These are phyloP conservation scores for Coleophora flavipennella DNA, from an alignment of 2,888 invertebrate species.

Conservation along the genomic window DNA sequence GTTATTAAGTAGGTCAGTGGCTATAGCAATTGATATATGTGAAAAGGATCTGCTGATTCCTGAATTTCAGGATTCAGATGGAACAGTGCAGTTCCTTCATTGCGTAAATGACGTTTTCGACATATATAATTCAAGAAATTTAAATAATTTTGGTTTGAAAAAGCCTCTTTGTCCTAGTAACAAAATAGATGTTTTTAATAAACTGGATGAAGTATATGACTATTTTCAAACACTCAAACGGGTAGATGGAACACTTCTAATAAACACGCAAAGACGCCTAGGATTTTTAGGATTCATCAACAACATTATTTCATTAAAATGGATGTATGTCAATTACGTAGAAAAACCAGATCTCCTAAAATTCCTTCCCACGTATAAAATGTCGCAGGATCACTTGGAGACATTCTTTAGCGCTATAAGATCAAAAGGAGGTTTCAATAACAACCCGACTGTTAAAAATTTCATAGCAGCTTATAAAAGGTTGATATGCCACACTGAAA, in stretches of 20 bases:
- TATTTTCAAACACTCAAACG: not conserved
- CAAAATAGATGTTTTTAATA: not conserved
- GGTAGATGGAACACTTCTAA: not conserved
- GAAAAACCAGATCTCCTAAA: not conserved
- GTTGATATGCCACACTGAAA: not conserved
- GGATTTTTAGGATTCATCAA: too few species aligned
- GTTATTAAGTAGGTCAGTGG: not conserved
- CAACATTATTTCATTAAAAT: not conserved
- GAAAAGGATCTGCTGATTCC: not conserved
- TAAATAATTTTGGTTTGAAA: not conserved
- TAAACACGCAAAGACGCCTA: too few species aligned
- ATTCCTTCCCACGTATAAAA: not conserved
- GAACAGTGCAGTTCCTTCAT: not conserved
- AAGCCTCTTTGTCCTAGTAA: not conserved
- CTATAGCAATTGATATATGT: not conserved
- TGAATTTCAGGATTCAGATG: not conserved
- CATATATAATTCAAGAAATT: not conserved
- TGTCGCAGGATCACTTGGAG: constrained; percentile 1
- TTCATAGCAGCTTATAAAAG: too few species aligned
- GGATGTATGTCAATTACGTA: not conserved
- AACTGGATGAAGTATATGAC: not conserved
- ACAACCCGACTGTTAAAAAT: constrained; percentile 1
- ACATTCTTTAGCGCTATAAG: constrained; percentile 1
- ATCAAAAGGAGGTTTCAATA: not conserved
- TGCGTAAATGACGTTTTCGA: not conserved